Percentiles rank a stretch among this genome's conserved stretches.
Conservation (phyloP, 1,140 invertebrate genomes). For the Tetragnatha versicolor region DNA sequence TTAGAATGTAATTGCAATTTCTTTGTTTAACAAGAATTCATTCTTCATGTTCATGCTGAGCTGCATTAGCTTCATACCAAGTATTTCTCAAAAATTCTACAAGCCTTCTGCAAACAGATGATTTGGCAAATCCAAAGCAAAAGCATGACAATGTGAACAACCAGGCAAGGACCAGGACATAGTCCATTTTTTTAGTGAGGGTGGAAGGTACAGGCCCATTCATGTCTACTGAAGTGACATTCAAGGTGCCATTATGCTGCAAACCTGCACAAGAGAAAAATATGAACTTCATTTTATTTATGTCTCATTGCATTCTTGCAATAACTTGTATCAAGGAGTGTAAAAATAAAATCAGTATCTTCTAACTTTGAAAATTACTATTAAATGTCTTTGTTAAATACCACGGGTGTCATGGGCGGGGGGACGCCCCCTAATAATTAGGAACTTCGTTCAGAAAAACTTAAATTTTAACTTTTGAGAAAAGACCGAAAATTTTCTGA, state of each 20-base stretch:
- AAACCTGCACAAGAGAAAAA: conserved; percentile 33
- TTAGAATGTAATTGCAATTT: too few species aligned
- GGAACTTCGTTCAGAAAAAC: too few species aligned
- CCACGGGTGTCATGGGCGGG: too few species aligned
- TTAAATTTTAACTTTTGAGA: too few species aligned
- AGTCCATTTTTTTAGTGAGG: conserved; percentile 78
- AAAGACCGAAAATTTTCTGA: too few species aligned
- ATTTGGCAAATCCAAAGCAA: conserved; percentile 79
- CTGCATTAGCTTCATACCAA: conserved; percentile 83
- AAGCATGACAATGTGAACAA: conserved; percentile 81
- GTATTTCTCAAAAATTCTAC: conserved; percentile 85
- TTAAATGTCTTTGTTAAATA: too few species aligned
- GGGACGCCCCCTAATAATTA: too few species aligned
- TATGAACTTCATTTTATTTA: too few species aligned
- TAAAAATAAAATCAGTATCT: too few species aligned
- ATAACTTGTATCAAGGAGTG: too few species aligned
- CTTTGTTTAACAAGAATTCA: conserved; percentile 60
- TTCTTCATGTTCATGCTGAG: conserved; percentile 75
- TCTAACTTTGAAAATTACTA: too few species aligned
- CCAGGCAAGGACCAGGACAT: conserved; percentile 84
- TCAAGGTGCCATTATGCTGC: conserved; percentile 33
- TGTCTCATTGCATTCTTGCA: too few species aligned
- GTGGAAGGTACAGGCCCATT: conserved; percentile 77
- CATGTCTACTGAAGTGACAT: conserved; percentile 54
- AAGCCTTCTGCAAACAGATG: conserved; percentile 79